A percentile compares a stretch with the other conserved stretches of the same genome.
These are phyloP conservation scores for Nothocercus julius DNA, from an alignment of 2,113 vertebrate genomes.

Conservation along the genomic window DNA sequence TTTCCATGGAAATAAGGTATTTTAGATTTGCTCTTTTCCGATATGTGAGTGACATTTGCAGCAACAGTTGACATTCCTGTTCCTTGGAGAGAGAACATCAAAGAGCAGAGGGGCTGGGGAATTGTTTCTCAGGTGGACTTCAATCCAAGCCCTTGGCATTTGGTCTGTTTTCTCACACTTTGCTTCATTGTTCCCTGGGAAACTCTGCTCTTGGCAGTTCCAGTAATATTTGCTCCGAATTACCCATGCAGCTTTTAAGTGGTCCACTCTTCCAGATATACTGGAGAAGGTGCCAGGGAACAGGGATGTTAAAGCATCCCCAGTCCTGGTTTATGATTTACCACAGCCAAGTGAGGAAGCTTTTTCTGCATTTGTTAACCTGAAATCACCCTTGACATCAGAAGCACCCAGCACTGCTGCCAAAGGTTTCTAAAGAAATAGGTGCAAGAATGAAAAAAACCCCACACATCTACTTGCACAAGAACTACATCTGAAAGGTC, in stretches of 20 bases:
- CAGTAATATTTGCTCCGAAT: neutral
- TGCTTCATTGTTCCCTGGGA: neutral
- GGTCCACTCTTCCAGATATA: neutral
- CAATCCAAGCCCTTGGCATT: neutral
- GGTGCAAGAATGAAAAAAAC: neutral
- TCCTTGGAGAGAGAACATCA: neutral
- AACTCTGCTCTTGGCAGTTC: neutral
- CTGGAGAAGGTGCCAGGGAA: neutral
- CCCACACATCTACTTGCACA: neutral
- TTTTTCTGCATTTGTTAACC: neutral
- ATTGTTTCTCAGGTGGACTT: neutral
- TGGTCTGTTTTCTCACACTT: neutral
- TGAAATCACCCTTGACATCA: neutral
- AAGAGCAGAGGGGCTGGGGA: neutral
- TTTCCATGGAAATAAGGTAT: neutral
- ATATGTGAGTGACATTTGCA: neutral
- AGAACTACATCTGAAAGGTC: neutral
- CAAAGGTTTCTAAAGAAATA: neutral
- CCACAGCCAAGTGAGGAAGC: neutral
- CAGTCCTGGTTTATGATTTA: conserved; percentile 30
- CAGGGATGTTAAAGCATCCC: neutral
- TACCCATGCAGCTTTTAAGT: neutral
- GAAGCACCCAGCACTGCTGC: neutral
- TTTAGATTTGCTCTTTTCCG: neutral
- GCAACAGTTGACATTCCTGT: neutral